A percentile compares a stretch with the other conserved stretches of the same genome.
Evolutionary conservation across 2,888 invertebrate species (phyloP).

Genomic region (Eubasilissa splendida): DNA sequence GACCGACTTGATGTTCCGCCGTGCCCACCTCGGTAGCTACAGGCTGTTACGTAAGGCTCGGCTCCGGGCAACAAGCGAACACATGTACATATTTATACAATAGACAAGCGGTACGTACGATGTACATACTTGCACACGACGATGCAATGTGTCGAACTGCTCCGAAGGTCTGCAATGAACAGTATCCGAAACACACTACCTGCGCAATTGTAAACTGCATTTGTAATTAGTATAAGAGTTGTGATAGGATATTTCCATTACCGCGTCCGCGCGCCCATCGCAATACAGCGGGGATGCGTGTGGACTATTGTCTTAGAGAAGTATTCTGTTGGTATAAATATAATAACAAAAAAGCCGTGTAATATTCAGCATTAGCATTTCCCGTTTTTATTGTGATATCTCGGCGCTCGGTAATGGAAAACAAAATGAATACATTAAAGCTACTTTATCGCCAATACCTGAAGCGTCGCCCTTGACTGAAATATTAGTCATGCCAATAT

Average conservation of each 20-base stretch:
- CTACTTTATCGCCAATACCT: neutral
- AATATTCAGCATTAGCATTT: too few species aligned
- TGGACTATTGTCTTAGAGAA: neutral
- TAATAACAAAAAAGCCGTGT: too few species aligned
- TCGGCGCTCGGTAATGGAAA: too few species aligned
- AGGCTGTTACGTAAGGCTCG: conserved; percentile 2
- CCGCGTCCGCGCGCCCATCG: neutral
- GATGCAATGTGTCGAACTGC: neutral
- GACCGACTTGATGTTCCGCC: neutral
- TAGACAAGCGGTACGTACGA: neutral
- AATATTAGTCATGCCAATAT: conserved; percentile 1
- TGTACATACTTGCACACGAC: neutral
- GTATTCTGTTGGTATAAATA: neutral
- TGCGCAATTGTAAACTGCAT: neutral
- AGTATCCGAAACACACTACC: conserved; percentile 7
- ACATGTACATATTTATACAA: neutral
- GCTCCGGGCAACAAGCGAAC: neutral
- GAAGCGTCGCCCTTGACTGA: neutral
- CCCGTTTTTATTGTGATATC: too few species aligned
- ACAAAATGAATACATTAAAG: neutral
- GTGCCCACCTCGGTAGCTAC: conserved; percentile 5
- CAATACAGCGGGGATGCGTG: neutral
- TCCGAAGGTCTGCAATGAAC: conserved; percentile 22
- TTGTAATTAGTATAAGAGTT: neutral
- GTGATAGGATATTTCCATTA: neutral